These are phyloP conservation scores for Luperina testacea DNA, from an alignment of 2,888 invertebrate species.

Conservation along the genomic window DNA sequence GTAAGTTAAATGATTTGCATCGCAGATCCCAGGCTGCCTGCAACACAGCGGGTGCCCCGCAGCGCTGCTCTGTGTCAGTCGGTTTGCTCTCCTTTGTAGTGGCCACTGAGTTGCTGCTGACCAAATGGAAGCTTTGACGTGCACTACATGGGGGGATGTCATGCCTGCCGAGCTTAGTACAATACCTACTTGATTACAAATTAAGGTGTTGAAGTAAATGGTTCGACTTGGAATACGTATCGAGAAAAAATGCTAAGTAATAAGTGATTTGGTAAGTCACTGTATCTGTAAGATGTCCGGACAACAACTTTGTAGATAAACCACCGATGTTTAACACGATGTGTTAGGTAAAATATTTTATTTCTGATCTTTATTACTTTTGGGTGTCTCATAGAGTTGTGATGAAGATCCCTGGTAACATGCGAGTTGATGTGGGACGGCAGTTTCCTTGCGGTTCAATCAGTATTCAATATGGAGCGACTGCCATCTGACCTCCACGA, in stretches of 20 bases:
- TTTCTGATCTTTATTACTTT: neutral
- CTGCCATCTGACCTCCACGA: neutral
- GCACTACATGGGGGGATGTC: too few species aligned
- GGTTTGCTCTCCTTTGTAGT: neutral
- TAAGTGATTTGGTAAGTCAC: neutral
- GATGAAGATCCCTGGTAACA: neutral
- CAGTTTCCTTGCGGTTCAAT: neutral
- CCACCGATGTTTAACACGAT: neutral
- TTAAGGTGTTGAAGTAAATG: neutral
- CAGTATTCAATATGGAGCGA: conserved; percentile 18
- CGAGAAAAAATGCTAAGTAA: neutral
- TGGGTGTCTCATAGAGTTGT: neutral
- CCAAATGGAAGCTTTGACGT: neutral
- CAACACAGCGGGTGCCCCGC: neutral
- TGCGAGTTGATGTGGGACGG: neutral
- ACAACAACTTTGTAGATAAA: neutral
- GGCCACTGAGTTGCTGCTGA: conserved; percentile 3
- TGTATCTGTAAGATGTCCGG: neutral
- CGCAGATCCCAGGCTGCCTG: neutral
- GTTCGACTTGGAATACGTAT: neutral
- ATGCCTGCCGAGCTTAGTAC: neutral
- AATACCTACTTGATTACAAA: neutral
- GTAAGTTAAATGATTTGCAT: neutral
- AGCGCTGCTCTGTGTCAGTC: neutral
- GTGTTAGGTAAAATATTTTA: neutral